Conservation (phyloP, 2,113 vertebrate species). For the Calidris pugnax region DNA sequence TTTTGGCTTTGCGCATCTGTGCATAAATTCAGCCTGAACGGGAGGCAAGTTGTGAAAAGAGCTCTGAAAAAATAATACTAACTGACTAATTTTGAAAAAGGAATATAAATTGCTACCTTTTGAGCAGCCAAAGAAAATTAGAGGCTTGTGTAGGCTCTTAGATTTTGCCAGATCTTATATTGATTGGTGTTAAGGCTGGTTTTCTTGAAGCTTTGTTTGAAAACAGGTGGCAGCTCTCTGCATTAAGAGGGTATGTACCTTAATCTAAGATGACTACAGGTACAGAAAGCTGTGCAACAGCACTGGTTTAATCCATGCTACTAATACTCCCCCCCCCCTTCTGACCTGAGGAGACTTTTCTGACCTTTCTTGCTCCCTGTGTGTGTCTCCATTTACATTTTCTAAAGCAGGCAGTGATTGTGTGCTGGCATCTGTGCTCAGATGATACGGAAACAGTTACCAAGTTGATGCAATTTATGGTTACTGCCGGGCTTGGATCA, state of each 20-base stretch:
- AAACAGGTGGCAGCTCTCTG: neutral
- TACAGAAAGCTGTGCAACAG: neutral
- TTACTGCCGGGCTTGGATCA: neutral
- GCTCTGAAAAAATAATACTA: slow-evolving; percentile 26
- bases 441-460: neutral
- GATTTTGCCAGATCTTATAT: neutral
- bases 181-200: neutral
- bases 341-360: neutral
- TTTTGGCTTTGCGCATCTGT: slow-evolving; percentile 22
- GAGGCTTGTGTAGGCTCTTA: neutral
- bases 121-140: neutral
- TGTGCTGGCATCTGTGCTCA: neutral
- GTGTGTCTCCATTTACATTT: neutral
- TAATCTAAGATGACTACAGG: neutral
- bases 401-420: neutral
- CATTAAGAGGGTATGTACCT: neutral
- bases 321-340: neutral
- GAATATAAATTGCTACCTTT: slow-evolving; percentile 16
- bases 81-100: neutral
- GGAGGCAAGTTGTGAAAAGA: slow-evolving; percentile 28
- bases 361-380: neutral
- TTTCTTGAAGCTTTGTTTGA: neutral
- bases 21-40: slow-evolving; percentile 35
- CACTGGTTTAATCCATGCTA: neutral
- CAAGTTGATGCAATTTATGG: neutral